Percentiles rank a stretch among this genome's conserved stretches.
Evolutionary conservation across 2,888 invertebrate genomes (phyloP).

Genomic region (Agrilus cyanescens): DNA sequence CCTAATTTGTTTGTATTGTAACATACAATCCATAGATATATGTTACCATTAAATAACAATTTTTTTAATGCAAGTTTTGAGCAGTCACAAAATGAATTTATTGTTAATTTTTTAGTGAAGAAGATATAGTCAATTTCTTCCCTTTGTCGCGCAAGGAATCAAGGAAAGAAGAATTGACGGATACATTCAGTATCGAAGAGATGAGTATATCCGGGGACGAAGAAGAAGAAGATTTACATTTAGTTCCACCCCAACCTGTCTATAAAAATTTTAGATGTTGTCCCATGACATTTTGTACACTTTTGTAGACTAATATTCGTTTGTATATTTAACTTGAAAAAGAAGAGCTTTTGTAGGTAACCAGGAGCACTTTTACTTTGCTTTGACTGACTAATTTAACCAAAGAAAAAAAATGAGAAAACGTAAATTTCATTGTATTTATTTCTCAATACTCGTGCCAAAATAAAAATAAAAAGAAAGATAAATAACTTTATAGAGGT

Average conservation of each 20-base stretch:
- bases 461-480: no score
- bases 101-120: conserved; percentile 31
- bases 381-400: no score
- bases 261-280: conserved; percentile 34
- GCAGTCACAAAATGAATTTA: no score
- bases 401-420: no score
- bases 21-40: no score
- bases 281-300: conserved; percentile 27
- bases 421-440: no score
- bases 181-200: conserved; percentile 50
- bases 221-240: conserved; percentile 36
- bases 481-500: no score
- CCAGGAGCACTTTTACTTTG: not conserved
- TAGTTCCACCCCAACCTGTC: conserved; percentile 35
- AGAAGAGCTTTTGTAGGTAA: not conserved
- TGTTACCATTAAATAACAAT: no score
- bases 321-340: not conserved
- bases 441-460: no score
- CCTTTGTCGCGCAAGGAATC: conserved; percentile 36
- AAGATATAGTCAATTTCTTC: conserved; percentile 41
- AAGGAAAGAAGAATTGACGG: conserved; percentile 43
- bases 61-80: no score
- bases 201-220: conserved; percentile 46
- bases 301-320: conserved; percentile 13
- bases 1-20: conserved; percentile 1